Evolutionary conservation across 2,888 invertebrate species (phyloP).

Genomic region (Unio delphinus): DNA sequence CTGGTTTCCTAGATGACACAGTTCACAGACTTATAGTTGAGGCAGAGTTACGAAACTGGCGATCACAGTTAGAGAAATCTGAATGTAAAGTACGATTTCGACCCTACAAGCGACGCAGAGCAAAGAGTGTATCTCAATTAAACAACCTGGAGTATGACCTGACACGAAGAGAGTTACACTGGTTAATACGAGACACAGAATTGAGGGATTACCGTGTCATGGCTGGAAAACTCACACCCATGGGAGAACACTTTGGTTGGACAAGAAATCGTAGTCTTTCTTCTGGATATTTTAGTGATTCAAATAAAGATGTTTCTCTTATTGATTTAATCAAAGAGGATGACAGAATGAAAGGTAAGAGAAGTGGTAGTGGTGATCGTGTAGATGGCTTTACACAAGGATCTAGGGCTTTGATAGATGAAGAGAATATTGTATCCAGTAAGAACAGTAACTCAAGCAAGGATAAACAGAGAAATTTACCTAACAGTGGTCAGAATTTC

Average conservation of each 20-base stretch:
- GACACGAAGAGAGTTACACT: constrained; percentile 25
- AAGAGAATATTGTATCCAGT: too few relatives aligned
- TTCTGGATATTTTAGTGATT: too few relatives aligned
- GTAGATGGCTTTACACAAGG: too few relatives aligned
- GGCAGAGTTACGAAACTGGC: constrained; percentile 28
- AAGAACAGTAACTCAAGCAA: too few relatives aligned
- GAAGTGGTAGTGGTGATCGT: too few relatives aligned
- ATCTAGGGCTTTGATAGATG: too few relatives aligned
- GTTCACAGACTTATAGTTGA: constrained; percentile 19
- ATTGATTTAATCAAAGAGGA: too few relatives aligned
- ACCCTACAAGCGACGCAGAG: constrained; percentile 14
- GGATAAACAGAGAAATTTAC: too few relatives aligned
- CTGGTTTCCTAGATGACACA: constrained; percentile 6
- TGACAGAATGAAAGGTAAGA: too few relatives aligned
- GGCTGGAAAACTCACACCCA: constrained; percentile 30
- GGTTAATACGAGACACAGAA: constrained; percentile 25
- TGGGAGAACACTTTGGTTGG: constrained; percentile 36
- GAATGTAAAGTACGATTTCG: constrained; percentile 21
- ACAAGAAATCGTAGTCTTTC: constrained; percentile 3
- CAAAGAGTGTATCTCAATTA: constrained; percentile 19
- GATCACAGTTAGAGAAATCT: constrained; percentile 25
- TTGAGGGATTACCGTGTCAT: constrained; percentile 31
- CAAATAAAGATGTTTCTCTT: too few relatives aligned
- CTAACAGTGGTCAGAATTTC: too few relatives aligned
- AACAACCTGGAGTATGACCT: constrained; percentile 20